Evolutionary conservation across 1,140 invertebrate genomes (phyloP).

Genomic region (Spodoptera litura): DNA sequence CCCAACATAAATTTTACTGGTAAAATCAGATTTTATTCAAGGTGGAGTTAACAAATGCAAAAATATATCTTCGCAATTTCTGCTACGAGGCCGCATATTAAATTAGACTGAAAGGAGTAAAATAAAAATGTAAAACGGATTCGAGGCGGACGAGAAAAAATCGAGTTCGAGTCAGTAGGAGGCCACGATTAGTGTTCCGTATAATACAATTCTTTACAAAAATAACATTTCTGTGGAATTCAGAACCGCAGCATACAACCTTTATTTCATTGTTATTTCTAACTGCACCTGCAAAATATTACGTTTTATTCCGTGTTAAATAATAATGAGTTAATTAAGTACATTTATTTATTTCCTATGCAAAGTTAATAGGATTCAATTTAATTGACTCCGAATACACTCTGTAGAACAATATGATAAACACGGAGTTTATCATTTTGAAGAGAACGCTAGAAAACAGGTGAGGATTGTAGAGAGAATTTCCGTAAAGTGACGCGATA

Average conservation of each 20-base stretch:
- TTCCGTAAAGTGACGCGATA: conserved; percentile 50
- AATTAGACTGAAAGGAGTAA: conserved; percentile 74
- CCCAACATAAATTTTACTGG: conserved; percentile 51
- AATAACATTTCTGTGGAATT: conserved; percentile 29
- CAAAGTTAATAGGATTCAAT: background rate
- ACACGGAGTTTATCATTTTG: conserved; percentile 5
- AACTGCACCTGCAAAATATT: background rate
- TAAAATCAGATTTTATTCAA: conserved; percentile 63
- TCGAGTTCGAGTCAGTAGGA: conserved; percentile 52
- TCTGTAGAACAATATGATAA: background rate
- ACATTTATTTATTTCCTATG: background rate
- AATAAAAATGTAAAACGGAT: conserved; percentile 72
- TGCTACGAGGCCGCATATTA: conserved; percentile 71
- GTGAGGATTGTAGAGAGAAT: conserved; percentile 41
- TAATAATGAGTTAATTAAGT: background rate
- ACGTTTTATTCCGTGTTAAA: conserved; percentile 20
- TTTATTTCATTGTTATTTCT: conserved; percentile 22
- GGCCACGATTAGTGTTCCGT: conserved; percentile 54
- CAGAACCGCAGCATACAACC: background rate
- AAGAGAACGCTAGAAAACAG: conserved; percentile 29
- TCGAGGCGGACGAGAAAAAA: conserved; percentile 60
- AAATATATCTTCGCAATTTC: conserved; percentile 70
- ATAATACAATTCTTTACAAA: conserved; percentile 39
- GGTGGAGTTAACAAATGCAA: conserved; percentile 62
- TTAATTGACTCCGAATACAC: background rate